Percentiles rank a stretch among this genome's conserved stretches.
These are phyloP conservation scores for Colaptes auratus DNA, from an alignment of 2,113 vertebrate genomes.

Conservation along the genomic window DNA sequence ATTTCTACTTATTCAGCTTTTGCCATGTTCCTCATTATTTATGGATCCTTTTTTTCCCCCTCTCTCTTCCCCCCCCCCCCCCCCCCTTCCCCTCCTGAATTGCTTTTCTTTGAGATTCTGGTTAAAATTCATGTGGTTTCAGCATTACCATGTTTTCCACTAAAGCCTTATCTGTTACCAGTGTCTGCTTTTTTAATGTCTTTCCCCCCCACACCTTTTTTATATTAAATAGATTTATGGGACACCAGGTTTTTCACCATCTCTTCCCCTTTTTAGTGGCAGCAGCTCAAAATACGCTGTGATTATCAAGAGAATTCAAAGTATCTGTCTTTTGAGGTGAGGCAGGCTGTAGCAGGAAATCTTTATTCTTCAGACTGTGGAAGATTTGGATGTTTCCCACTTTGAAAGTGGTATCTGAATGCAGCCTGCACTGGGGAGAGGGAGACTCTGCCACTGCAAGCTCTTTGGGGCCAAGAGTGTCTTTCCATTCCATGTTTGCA, in stretches of 20 bases:
- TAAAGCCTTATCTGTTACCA: background rate
- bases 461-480: background rate
- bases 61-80: too few species aligned
- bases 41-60: background rate
- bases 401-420: background rate
- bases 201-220: background rate
- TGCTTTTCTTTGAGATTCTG: conserved; percentile 17
- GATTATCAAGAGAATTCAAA: rapidly evolving
- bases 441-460: background rate
- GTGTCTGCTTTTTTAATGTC: background rate
- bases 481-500: background rate
- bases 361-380: background rate
- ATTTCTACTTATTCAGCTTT: conserved; percentile 58
- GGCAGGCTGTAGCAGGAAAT: background rate
- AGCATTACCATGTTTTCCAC: background rate
- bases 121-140: conserved; percentile 37
- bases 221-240: background rate
- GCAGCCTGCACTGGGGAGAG: background rate
- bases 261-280: background rate
- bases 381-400: background rate
- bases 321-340: background rate
- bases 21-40: conserved; percentile 57
- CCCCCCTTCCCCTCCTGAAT: background rate
- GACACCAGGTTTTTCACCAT: background rate
- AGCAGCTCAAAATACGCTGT: background rate